Evolutionary conservation across 2,888 invertebrate genomes (phyloP), one percentile per base, ranked within the genome.

Genomic region (Zygogramma bicolorata): DNA sequence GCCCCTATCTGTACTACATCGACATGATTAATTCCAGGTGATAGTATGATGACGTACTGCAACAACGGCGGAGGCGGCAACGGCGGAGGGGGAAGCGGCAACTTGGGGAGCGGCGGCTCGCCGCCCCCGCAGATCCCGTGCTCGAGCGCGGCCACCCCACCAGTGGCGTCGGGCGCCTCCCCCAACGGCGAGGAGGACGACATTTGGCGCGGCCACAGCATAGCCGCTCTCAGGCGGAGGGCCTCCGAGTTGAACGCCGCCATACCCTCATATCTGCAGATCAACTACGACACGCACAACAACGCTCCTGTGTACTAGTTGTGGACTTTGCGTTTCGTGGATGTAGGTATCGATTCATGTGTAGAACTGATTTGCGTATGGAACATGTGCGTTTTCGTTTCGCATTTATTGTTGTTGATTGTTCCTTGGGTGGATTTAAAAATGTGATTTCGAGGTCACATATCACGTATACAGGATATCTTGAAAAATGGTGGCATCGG

Each of bases 181-280:
- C 25, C 71, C 40, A 75, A 77, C 76, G 81, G 76, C 79, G 80
- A 85, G 73, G 94, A 94, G 77, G 93, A 93, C 77, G 93, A 94
- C 81, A 91, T 93, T 70, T 94, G 95, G 94, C 92, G 95, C 85
- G 95, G 94, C 59, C 94, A 93, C 87, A 94, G 94, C 89, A 94
- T 95, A 89, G 94, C 94, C 63, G 94, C 94, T 81, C 90, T 95
- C 67, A 90, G 95, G 81, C 92, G 94, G 81, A 92, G 94, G 76
- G 95, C 95, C 25, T 94, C 94, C 63, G 94, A 94, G 86, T 88
- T 93, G 75, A 92, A 92, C 70, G 93, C 93, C 68, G 91, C 92
- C 84, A 93, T 93, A 81, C 93, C 93, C 76, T 92, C 93, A 63
- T 93, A 93, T 86, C 89, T 93, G 82, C 93, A 93, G 86, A 92